phyloP scores from a whole-genome alignment of 1,140 invertebrate genomes.

The Adelges cooleyi region DNA sequence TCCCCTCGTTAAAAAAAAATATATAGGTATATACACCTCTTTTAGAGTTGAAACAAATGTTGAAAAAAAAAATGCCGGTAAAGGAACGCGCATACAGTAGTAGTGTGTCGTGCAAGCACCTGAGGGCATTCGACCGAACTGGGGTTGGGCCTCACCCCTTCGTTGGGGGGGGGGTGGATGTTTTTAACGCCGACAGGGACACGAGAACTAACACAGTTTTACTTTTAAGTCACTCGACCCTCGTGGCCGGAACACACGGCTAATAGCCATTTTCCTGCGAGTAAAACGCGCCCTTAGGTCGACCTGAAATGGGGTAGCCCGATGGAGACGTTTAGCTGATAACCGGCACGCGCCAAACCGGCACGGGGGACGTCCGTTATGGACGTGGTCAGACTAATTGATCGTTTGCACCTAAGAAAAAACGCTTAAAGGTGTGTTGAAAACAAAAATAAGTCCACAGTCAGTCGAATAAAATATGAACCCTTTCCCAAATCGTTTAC shows the following conservation, averaged over 20 bases:
- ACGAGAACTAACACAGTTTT: constrained; percentile 26
- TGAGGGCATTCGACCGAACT: constrained; percentile 7
- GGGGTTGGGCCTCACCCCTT: background rate
- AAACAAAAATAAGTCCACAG: too few species aligned
- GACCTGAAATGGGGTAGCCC: background rate
- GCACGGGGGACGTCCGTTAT: too few species aligned
- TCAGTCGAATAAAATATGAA: too few species aligned
- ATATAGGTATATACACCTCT: too few species aligned
- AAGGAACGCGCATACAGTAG: background rate
- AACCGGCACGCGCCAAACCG: background rate
- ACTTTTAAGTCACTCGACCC: constrained; percentile 21
- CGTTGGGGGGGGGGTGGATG: too few species aligned
- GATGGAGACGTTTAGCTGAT: constrained; percentile 1
- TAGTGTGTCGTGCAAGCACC: constrained; percentile 19
- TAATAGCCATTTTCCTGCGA: constrained; percentile 7
- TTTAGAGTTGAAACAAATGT: background rate
- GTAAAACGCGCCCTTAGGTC: background rate
- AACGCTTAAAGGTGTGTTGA: too few species aligned
- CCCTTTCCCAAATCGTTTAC: too few species aligned
- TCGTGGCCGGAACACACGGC: background rate
- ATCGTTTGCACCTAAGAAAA: too few species aligned
- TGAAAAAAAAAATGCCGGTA: background rate
- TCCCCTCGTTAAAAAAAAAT: constrained; percentile 24
- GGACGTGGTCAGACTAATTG: too few species aligned
- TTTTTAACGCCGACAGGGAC: constrained; percentile 17